phyloP scores from a whole-genome alignment of 2,113 vertebrate genomes.

The Cyanistes caeruleus region DNA sequence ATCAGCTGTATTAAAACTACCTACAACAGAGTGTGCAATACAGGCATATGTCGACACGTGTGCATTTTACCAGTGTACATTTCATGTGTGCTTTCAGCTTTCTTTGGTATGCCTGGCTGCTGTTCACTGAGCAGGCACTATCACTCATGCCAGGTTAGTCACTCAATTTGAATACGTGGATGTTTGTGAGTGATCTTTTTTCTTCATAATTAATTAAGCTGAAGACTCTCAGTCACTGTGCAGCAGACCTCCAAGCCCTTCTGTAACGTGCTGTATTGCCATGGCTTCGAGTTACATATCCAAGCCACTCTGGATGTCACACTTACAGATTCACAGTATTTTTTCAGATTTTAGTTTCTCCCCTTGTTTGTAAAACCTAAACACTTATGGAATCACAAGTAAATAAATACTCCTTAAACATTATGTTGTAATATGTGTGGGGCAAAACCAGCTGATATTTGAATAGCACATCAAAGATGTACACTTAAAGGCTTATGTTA shows the following conservation, averaged over 20 bases:
- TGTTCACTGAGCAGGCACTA: conserved; percentile 17
- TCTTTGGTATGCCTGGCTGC: not conserved
- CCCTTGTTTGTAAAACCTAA: not conserved
- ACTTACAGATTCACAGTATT: not conserved
- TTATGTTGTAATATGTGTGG: not conserved
- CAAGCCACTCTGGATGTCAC: not conserved
- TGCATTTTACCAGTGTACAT: not conserved
- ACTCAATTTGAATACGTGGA: not conserved
- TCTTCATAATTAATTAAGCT: not conserved
- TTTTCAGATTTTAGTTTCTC: not conserved
- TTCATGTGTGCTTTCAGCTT: conserved; percentile 32
- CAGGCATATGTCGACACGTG: not conserved
- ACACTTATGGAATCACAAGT: not conserved
- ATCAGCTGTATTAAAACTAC: conserved; percentile 20
- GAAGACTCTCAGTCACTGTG: not conserved
- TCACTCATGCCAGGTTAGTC: conserved; percentile 19
- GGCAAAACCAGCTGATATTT: not conserved
- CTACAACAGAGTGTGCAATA: not conserved
- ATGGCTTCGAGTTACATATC: not conserved
- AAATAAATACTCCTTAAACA: not conserved
- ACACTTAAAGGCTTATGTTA: not conserved
- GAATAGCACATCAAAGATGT: not conserved
- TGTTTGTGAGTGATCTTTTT: conserved; percentile 11
- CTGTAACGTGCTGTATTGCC: not conserved
- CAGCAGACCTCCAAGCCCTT: not conserved